These are phyloP conservation scores for Macrostomum lignano DNA, from an alignment of 1,140 invertebrate species.

Conservation along the genomic window DNA sequence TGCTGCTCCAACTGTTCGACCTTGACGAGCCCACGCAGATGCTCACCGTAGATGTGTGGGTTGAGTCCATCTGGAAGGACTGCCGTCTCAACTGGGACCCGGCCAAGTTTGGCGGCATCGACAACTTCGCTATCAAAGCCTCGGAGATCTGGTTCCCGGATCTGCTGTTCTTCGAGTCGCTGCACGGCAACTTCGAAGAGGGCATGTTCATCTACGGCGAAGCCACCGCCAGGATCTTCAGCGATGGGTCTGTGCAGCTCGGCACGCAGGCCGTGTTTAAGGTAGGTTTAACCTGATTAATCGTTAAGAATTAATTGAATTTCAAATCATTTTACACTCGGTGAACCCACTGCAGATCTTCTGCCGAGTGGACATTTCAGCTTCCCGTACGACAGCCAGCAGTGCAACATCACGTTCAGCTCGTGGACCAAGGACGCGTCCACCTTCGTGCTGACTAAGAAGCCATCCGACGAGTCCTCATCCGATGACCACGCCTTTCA, in stretches of 20 bases:
- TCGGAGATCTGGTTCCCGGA: constrained; percentile 37
- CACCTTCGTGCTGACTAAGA: neutral
- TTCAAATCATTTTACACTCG: too few species aligned
- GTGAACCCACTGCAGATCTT: too few species aligned
- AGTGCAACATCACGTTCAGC: neutral
- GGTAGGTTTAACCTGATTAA: too few species aligned
- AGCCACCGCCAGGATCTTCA: constrained; percentile 34
- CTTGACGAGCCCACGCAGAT: constrained; percentile 1
- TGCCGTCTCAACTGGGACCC: constrained; percentile 88
- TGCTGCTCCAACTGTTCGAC: neutral
- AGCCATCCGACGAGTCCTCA: neutral
- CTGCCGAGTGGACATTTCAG: neutral
- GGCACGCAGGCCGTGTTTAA: constrained; percentile 94
- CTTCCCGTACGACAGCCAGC: constrained; percentile 1
- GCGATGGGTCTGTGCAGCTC: constrained; percentile 75
- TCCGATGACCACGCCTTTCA: neutral
- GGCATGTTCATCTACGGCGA: constrained; percentile 1
- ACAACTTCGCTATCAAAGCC: constrained; percentile 71
- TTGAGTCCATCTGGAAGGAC: constrained; percentile 73
- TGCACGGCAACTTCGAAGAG: constrained; percentile 1
- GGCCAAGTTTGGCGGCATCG: constrained; percentile 76
- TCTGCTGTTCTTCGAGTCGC: neutral
- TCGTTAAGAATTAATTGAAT: too few species aligned
- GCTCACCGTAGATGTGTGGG: constrained; percentile 2
- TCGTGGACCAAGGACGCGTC: constrained; percentile 1